A percentile compares a stretch with the other conserved stretches of the same genome.
Evolutionary conservation across 1,140 invertebrate genomes (phyloP).

Genomic region (Rhyzopertha dominica): DNA sequence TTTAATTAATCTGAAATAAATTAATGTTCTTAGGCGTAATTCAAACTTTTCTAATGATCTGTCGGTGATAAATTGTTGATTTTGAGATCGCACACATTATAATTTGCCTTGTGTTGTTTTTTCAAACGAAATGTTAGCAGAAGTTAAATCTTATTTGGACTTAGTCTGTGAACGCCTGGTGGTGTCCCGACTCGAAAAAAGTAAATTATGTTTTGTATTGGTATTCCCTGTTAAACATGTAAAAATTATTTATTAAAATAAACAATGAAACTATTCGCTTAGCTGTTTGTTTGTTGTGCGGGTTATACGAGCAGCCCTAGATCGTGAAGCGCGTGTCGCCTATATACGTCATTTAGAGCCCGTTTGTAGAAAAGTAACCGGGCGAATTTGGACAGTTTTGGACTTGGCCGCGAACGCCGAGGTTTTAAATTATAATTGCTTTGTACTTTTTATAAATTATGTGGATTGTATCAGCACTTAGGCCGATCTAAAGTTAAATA

Average conservation of each 20-base stretch:
- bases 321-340: constrained; percentile 16
- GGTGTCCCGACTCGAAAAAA: no score
- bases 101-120: no score
- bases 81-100: no score
- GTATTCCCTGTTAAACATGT: constrained; percentile 39
- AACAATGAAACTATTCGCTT: constrained; percentile 35
- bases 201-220: no score
- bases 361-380: background rate
- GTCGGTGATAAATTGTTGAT: no score
- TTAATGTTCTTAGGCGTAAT: no score
- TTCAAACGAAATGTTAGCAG: no score
- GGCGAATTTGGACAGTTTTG: background rate
- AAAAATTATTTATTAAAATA: constrained; percentile 37
- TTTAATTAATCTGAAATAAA: no score
- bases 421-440: constrained; percentile 36
- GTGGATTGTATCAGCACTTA: constrained; percentile 38
- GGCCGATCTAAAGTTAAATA: constrained; percentile 38
- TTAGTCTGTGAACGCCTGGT: no score
- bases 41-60: no score
- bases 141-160: no score
- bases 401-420: constrained; percentile 14
- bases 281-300: constrained; percentile 33
- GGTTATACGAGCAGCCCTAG: no score
- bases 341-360: background rate
- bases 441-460: constrained; percentile 46